Conservation (phyloP, 2,888 invertebrate species). For the Hesperia comma region DNA sequence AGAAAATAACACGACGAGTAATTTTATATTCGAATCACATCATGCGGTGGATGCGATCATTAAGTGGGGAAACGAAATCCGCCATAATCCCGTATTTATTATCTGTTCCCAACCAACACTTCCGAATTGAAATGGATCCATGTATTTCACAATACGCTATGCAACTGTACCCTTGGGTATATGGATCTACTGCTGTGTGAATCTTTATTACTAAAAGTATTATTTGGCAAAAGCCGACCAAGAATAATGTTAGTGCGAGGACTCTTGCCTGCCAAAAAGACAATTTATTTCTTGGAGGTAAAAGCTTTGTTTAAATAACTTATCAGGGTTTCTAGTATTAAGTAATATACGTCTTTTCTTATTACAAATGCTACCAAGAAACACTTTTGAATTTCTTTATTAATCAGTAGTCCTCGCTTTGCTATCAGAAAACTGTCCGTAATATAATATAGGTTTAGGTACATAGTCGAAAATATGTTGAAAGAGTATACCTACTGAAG, state of each 20-base stretch:
- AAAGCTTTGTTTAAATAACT: background rate
- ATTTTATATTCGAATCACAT: constrained; percentile 1
- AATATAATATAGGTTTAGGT: too few species aligned
- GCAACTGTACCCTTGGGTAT: background rate
- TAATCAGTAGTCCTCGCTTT: too few species aligned
- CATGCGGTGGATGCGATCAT: background rate
- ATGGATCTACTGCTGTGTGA: constrained; percentile 23
- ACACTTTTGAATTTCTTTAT: too few species aligned
- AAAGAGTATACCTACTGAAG: too few species aligned
- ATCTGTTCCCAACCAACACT: background rate
- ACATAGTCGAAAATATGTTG: too few species aligned
- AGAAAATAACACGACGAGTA: background rate
- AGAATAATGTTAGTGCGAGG: constrained; percentile 30
- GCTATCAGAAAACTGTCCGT: too few species aligned
- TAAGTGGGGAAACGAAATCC: constrained; percentile 5
- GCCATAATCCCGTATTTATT: constrained; percentile 4
- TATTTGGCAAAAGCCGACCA: constrained; percentile 17
- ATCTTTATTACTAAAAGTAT: constrained; percentile 16
- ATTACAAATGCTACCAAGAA: too few species aligned
- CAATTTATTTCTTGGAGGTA: background rate
- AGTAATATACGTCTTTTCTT: too few species aligned
- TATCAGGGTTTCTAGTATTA: too few species aligned
- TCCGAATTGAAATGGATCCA: constrained; percentile 4
- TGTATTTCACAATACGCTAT: background rate
- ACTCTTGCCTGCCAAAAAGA: constrained; percentile 14